Percentiles rank a stretch among this genome's conserved stretches.
phyloP scores from a whole-genome alignment of 37 sponge, comb jelly and placozoan genomes.

The Geodia barretti region DNA sequence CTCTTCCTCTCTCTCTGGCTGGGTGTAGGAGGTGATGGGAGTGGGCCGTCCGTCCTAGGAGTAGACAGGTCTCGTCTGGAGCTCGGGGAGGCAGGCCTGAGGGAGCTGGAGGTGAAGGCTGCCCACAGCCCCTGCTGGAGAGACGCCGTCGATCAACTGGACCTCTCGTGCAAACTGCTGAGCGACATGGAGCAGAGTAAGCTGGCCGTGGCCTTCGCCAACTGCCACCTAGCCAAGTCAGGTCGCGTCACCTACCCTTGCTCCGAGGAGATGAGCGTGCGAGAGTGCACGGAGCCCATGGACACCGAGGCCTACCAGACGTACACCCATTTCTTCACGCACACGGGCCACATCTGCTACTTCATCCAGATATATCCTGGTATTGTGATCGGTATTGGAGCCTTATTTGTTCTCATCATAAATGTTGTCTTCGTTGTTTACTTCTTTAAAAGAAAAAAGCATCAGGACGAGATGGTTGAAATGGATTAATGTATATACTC shows the following conservation, averaged over 20 bases:
- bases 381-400: no score
- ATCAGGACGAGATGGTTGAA: no score
- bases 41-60: background rate
- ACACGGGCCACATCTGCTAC: conserved; percentile 75
- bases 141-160: conserved; percentile 35
- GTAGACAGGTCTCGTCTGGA: background rate
- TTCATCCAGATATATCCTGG: conserved; percentile 58
- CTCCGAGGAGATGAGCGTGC: conserved; percentile 15
- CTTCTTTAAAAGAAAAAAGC: no score
- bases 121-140: background rate
- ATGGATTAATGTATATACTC: no score
- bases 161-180: conserved; percentile 47
- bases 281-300: conserved; percentile 67
- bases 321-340: conserved; percentile 81
- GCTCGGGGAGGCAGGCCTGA: background rate
- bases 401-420: no score
- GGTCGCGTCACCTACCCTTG: conserved; percentile 59
- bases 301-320: conserved; percentile 49
- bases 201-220: conserved; percentile 71
- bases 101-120: background rate
- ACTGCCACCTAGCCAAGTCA: conserved; percentile 69
- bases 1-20: no score
- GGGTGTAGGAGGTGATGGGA: no score
- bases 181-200: conserved; percentile 31
- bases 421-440: no score